These are phyloP conservation scores for Microplitis mediator DNA, from an alignment of 1,140 invertebrate genomes.

Conservation along the genomic window DNA sequence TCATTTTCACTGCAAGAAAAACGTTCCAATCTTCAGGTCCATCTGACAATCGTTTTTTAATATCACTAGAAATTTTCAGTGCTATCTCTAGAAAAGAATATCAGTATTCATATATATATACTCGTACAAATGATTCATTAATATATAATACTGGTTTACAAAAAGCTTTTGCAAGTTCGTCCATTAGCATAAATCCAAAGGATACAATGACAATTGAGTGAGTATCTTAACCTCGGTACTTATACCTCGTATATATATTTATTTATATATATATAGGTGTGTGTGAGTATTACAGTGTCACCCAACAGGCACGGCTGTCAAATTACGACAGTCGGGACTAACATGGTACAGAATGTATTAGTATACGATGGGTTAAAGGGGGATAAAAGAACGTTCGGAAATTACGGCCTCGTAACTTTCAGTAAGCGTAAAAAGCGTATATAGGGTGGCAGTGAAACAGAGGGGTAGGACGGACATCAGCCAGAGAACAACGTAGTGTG, in stretches of 20 bases:
- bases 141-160: slow-evolving; percentile 47
- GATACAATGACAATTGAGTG: too few relatives aligned
- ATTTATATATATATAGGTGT: too few relatives aligned
- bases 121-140: not conserved
- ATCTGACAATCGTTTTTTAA: too few relatives aligned
- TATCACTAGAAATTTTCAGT: too few relatives aligned
- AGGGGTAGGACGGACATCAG: slow-evolving; percentile 31
- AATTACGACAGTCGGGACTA: not conserved
- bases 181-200: slow-evolving; percentile 43
- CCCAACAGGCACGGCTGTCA: too few relatives aligned
- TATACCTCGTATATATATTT: too few relatives aligned
- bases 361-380: slow-evolving; percentile 25
- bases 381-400: slow-evolving; percentile 42
- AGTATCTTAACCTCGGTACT: too few relatives aligned
- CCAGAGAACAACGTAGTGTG: slow-evolving; percentile 24
- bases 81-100: not conserved
- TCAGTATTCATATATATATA: not conserved
- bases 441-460: slow-evolving; percentile 43
- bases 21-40: too few relatives aligned
- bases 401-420: slow-evolving; percentile 54
- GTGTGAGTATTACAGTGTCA: too few relatives aligned
- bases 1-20: too few relatives aligned
- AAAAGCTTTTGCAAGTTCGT: slow-evolving; percentile 53
- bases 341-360: not conserved
- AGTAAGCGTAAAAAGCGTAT: slow-evolving; percentile 51